Evolutionary conservation across 2,888 invertebrate genomes (phyloP), one percentile per base, ranked within the genome.

Genomic region (Diabrotica balteata): DNA sequence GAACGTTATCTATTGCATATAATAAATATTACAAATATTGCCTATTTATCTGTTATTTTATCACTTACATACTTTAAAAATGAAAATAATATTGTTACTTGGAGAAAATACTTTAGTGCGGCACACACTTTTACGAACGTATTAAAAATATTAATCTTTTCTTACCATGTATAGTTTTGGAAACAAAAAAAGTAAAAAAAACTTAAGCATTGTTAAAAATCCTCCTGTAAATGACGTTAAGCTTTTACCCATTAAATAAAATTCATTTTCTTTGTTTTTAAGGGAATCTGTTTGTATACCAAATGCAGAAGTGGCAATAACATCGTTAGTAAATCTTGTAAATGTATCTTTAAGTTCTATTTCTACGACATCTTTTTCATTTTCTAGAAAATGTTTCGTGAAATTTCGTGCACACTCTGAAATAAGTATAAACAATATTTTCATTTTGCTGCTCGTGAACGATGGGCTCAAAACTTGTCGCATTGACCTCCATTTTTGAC

Each of bases 191-290:
- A 52, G 67, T 42, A 49, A 59, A 22, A 72, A 60, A 42, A 72
- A 60, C 47, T 72, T 71, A 17, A 62, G 11, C 6, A 0, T 45
- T 7, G 44, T 55, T 45, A 17, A 17, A 46, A 63, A n/a, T 10
- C 51, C 58, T 8, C 58, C 6, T 11, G 11, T 9, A 63, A 76
- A 86, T 8, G 81, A 81, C 0, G 87, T 85, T 7, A 85, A 77
- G 9, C 78, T 79, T 69, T 85, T 86, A 22, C 88, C 88, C 82
- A 84, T 86, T 43, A 75, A 54, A 72, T 86, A 89, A 76, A 90
- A 90, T 45, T 86, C 79, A 71, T 89, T 89, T 0, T 87, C 76
- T 7, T 79, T 82, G 0, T 89, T 83, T 8, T 80, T 77, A 17
- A 87, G 81, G 0, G 90, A 89, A 76, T 90, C 85, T 2, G 88